phyloP scores from a whole-genome alignment of 2,888 invertebrate species.

The Platycheirus rosarum region DNA sequence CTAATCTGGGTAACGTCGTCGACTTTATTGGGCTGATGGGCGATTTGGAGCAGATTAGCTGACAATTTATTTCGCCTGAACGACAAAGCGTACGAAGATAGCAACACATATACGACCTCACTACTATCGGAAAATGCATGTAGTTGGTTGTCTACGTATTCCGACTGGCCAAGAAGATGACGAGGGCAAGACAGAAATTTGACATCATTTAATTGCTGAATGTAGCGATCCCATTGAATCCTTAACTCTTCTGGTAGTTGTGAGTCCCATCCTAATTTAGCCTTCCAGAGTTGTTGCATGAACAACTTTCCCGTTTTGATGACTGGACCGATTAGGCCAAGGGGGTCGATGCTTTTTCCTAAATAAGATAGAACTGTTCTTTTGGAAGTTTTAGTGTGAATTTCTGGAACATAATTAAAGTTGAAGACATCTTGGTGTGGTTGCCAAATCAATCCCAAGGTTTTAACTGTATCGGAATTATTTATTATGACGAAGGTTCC shows the following conservation, averaged over 20 bases:
- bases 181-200: constrained; percentile 4
- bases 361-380: constrained; percentile 13
- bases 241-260: not conserved
- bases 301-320: not conserved
- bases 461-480: constrained; percentile 5
- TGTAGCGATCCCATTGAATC: constrained; percentile 1
- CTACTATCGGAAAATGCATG: constrained; percentile 16
- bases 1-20: constrained; percentile 10
- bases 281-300: not conserved
- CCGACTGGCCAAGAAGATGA: not conserved
- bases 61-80: not conserved
- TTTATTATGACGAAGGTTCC: constrained; percentile 9
- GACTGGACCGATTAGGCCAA: constrained; percentile 8
- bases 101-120: not conserved
- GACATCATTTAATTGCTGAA: constrained; percentile 8
- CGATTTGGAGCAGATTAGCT: constrained; percentile 5
- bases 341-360: constrained; percentile 13
- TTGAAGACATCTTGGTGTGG: constrained; percentile 13
- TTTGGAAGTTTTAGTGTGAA: constrained; percentile 1
- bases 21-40: constrained; percentile 10
- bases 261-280: not conserved
- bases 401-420: constrained; percentile 17
- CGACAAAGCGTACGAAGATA: constrained; percentile 3
- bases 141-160: constrained; percentile 3
- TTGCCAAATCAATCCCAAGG: constrained; percentile 16